phyloP scores from a whole-genome alignment of 2,888 invertebrate genomes.

The Ornithoptera alexandrae region DNA sequence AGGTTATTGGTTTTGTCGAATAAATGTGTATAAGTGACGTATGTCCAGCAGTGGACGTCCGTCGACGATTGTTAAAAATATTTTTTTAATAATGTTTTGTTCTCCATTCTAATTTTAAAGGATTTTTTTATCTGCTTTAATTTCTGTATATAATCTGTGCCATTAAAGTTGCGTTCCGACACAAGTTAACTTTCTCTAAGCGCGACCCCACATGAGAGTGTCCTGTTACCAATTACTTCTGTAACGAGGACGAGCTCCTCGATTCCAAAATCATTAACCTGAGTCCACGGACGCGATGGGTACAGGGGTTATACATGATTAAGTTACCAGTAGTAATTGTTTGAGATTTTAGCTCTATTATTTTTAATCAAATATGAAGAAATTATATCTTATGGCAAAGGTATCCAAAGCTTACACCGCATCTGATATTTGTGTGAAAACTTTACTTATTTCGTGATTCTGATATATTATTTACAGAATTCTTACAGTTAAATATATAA shows the following conservation, averaged over 20 bases:
- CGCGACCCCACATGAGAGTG: conserved; percentile 12
- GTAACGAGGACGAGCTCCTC: conserved; percentile 25
- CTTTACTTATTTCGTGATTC: too few species aligned
- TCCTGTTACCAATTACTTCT: conserved; percentile 28
- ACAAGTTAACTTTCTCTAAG: conserved; percentile 6
- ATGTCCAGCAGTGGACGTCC: too few species aligned
- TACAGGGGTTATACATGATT: conserved; percentile 20
- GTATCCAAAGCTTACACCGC: neutral
- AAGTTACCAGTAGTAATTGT: conserved; percentile 20
- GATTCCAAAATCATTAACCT: conserved; percentile 30
- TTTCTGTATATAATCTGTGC: conserved; percentile 6
- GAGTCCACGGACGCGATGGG: conserved; percentile 11
- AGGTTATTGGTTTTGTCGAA: too few species aligned
- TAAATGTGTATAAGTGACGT: too few species aligned
- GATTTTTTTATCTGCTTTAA: neutral
- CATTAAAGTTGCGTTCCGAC: neutral
- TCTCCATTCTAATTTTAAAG: neutral
- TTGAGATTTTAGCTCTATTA: neutral
- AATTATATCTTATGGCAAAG: neutral
- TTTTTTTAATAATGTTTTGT: neutral
- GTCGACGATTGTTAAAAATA: neutral
- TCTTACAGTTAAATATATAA: too few species aligned
- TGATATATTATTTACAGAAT: too few species aligned
- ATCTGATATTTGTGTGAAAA: neutral
- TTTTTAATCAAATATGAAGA: neutral